phyloP scores from a whole-genome alignment of 64 coral and sea anemone genomes.

The Dendronephthya gigantea region DNA sequence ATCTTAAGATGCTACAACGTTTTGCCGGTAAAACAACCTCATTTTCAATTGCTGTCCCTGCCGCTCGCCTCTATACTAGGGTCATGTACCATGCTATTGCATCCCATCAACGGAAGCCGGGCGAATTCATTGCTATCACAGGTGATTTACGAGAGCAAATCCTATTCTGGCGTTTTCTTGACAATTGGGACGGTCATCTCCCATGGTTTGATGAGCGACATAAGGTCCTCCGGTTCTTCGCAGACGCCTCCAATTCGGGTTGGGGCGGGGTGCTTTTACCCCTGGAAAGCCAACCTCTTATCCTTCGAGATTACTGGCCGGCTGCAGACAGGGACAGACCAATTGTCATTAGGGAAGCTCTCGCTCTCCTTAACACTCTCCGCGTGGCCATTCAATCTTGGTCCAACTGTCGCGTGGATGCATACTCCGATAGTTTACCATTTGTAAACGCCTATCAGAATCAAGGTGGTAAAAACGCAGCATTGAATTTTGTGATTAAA shows the following conservation, averaged over 20 bases:
- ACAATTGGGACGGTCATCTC: conserved; percentile 30
- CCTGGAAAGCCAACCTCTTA: background rate
- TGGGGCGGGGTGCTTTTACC: conserved; percentile 23
- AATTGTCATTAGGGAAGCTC: conserved; percentile 40
- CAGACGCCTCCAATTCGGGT: conserved; percentile 37
- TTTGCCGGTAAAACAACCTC: conserved; percentile 15
- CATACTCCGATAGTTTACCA: conserved; percentile 23
- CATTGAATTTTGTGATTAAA: conserved; percentile 25
- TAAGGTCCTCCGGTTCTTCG: conserved; percentile 10
- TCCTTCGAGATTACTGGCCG: conserved; percentile 31
- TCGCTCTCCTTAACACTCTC: conserved; percentile 25
- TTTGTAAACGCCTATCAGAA: conserved; percentile 38
- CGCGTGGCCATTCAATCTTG: background rate
- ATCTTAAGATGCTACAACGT: conserved; percentile 1
- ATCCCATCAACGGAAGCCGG: background rate
- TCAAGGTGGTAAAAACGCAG: conserved; percentile 40
- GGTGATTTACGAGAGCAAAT: conserved; percentile 28
- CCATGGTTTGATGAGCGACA: conserved; percentile 42
- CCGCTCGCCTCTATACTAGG: background rate
- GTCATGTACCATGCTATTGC: background rate
- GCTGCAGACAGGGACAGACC: background rate
- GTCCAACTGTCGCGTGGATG: conserved; percentile 35
- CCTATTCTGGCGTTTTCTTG: conserved; percentile 25
- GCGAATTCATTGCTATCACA: background rate
- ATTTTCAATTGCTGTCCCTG: background rate